Conservation (phyloP, 2,888 invertebrate genomes). For the Rapana venosa region DNA sequence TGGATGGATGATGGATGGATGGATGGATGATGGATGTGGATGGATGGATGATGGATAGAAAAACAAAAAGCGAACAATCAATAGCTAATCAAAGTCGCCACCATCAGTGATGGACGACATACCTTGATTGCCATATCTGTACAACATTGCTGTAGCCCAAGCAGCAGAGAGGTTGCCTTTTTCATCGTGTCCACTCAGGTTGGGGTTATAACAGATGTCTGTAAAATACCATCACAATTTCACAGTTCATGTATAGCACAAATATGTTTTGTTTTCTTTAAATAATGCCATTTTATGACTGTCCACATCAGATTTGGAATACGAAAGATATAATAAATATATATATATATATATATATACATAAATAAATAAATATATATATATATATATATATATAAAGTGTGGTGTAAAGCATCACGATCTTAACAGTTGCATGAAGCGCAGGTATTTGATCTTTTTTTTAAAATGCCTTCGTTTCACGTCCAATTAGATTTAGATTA, state of each 20-base stretch:
- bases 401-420: no score
- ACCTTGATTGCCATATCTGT: slow-evolving; percentile 82
- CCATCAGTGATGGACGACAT: slow-evolving; percentile 56
- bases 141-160: slow-evolving; percentile 92
- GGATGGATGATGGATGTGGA: no score
- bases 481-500: no score
- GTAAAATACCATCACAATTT: slow-evolving; percentile 17
- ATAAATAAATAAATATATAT: neutral
- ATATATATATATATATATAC: slow-evolving; percentile 13
- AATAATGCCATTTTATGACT: slow-evolving; percentile 82
- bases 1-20: no score
- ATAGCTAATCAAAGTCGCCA: neutral
- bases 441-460: no score
- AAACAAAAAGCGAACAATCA: neutral
- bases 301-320: slow-evolving; percentile 75
- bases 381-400: neutral
- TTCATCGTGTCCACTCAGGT: slow-evolving; percentile 77
- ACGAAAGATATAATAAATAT: slow-evolving; percentile 37
- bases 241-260: no score
- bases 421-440: no score
- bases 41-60: neutral
- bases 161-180: slow-evolving; percentile 87
- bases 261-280: no score
- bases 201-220: slow-evolving; percentile 72
- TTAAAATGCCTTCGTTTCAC: no score